Evolutionary conservation across 2,888 invertebrate species (phyloP), one percentile per base, ranked within the genome.

Genomic region (Metellina segmentata): DNA sequence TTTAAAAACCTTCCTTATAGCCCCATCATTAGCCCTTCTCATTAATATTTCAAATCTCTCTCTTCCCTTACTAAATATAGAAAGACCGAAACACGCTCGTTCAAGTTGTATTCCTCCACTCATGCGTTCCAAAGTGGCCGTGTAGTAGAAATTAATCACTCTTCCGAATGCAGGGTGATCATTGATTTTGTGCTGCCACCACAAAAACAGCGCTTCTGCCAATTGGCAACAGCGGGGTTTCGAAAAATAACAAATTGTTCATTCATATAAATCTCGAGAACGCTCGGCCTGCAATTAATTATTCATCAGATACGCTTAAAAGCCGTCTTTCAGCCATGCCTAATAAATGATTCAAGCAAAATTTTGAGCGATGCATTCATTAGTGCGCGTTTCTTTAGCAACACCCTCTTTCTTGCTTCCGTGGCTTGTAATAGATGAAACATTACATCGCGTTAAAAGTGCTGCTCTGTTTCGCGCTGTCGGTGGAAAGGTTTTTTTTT

Each of bases 251-350:
- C 51, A 71, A 51, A 82, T 69, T 69, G 49, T 11, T 70, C 71
- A 71, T 74, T 74, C 74, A 85, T 74, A 74, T 61, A 85, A 51
- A 74, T 74, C 53, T 85, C 53, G 34, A 7, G 74, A 53, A 74
- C 20, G 83, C 11, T 52, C 52, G 70, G 34, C 16, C 20, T 74
- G 20, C 8, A 52, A 85, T 85, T 74, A 85, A 85, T 85, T 85
- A 85, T 85, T 85, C 74, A 85, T 85, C 74, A 85, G 74, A 85
- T 48, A 72, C 52, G 72, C 51, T 72, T 69, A 72, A 72, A 85
- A 53, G 74, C 61, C 52, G 53, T 75, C 79, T 75, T 34, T 53
- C 53, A 53, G 34, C 34, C 7, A 0, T 9, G 19, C 53, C 13
- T 75, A 74, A 74, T 85, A 85, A 72, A 75, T 74, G 71, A 75